A percentile compares a stretch with the other conserved stretches of the same genome.
phyloP scores from a whole-genome alignment of 2,113 vertebrate species.

The Myanophis thanlyinensis region DNA sequence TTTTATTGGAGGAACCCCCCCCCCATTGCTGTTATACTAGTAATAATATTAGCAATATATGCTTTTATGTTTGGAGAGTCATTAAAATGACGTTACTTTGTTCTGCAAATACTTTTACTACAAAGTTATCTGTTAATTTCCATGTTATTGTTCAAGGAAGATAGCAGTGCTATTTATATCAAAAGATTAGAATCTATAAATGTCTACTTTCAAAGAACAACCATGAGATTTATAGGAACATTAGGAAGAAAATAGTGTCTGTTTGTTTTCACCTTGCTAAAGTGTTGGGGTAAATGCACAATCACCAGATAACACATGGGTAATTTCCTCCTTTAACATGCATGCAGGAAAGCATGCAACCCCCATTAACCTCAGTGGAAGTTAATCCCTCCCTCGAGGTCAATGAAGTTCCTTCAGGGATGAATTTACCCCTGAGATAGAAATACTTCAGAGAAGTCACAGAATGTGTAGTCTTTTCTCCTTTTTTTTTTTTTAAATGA shows the following conservation, averaged over 20 bases:
- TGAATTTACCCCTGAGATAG: constrained; percentile 25
- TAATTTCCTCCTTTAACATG: constrained; percentile 5
- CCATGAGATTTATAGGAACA: constrained; percentile 35
- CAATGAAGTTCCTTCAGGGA: not conserved
- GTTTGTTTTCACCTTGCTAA: constrained; percentile 29
- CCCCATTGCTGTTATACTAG: constrained; percentile 48
- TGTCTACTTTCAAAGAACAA: constrained; percentile 40
- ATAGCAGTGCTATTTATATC: constrained; percentile 15
- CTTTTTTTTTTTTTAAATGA: constrained; percentile 22
- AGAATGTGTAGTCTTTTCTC: not conserved
- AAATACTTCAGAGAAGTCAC: constrained; percentile 18
- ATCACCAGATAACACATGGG: constrained; percentile 12
- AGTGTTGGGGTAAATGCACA: constrained; percentile 18
- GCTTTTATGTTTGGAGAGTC: constrained; percentile 32
- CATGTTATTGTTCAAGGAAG: constrained; percentile 9
- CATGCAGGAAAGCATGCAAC: constrained; percentile 13
- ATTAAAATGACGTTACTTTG: constrained; percentile 22
- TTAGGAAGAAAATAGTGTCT: constrained; percentile 4
- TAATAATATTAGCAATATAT: constrained; percentile 53
- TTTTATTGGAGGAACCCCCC: constrained; percentile 35
- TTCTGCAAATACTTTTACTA: constrained; percentile 50
- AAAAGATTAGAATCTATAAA: constrained; percentile 9
- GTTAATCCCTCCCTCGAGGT: constrained; percentile 30
- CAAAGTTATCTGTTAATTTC: constrained; percentile 48
- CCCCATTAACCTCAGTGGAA: constrained; percentile 5